Evolutionary conservation across 1,140 invertebrate genomes (phyloP).

Genomic region (Aricia agestis): DNA sequence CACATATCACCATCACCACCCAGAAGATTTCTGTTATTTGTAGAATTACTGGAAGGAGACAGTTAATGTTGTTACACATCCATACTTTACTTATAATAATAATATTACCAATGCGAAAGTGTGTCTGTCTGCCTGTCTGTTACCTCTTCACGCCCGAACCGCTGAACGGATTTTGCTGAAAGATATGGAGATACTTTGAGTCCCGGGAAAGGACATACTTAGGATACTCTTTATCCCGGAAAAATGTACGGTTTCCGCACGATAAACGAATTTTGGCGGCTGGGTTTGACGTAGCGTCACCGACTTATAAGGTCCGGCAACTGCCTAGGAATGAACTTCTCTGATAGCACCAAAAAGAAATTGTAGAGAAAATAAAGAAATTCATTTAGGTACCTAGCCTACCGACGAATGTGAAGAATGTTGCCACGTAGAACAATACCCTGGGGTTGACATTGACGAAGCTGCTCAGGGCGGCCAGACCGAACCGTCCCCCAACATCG

Average conservation of each 20-base stretch:
- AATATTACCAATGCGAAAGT: too few species aligned
- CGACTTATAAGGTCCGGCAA: neutral
- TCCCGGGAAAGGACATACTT: too few species aligned
- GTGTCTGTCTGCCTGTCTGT: too few species aligned
- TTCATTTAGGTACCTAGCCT: slow-evolving; percentile 35
- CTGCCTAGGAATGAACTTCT: neutral
- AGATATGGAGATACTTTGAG: too few species aligned
- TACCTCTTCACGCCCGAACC: too few species aligned
- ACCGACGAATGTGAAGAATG: slow-evolving; percentile 43
- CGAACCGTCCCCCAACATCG: slow-evolving; percentile 73
- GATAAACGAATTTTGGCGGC: too few species aligned
- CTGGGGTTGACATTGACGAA: slow-evolving; percentile 64
- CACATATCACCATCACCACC: slow-evolving; percentile 41
- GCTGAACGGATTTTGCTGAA: too few species aligned
- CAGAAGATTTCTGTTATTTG: slow-evolving; percentile 46
- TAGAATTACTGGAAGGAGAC: slow-evolving; percentile 45
- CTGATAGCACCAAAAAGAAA: neutral
- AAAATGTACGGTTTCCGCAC: too few species aligned
- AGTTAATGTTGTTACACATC: neutral
- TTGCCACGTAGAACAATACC: slow-evolving; percentile 49
- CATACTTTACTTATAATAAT: too few species aligned
- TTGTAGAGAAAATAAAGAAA: neutral
- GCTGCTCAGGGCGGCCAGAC: slow-evolving; percentile 68
- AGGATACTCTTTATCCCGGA: too few species aligned
- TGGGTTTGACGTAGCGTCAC: too few species aligned